Base-by-base conservation (phyloP, 2,888 invertebrate species). In the Axea sp. region DNA sequence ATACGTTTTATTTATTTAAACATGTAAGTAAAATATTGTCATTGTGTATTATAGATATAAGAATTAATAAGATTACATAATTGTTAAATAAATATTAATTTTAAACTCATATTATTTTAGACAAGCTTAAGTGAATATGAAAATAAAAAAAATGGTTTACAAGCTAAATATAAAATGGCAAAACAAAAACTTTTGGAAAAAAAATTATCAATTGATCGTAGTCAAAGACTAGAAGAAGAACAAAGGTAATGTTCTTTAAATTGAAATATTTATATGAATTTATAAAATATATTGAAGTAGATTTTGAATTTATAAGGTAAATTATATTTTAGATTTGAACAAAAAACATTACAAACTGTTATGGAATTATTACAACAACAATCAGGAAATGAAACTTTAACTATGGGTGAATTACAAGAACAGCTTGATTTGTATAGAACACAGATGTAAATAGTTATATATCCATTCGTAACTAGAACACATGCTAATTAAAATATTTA, bases 151-250 rank as follows among this genome's bases (percentile, higher is more conserved):
- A 64, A 53, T 33, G 51, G 64, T 12, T 28, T 64, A 17, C 64
- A 64, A 64, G 51, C 64, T 0, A 64, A 51, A 15, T 64, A 64
- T 9, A 64, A 64, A 64, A 41, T 64, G 33, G 64, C 64, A 33
- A 64, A 53, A 19, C 64, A 64, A 43, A 64, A 64, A 24, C 17
- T 64, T 15, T 43, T 64, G 28, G 51, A 53, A 19, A 64, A 64
- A 28, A 14, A 64, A 31, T 14, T 53, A 2, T 24, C 33, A 2
- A 64, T 53, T 35, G 26, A 64, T 35, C 31, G 49, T 7, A 53
- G 6, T 2, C n/a, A 41, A 22, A 33, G 26, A 17, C 4, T 26
- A 8, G 35, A 64, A 30, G 64, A 64, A 12, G 64, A 64, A 11
- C 30, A 62, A 17, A 62, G n/a, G 62, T 62, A 30, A 31, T 19